These are phyloP conservation scores for Axea sp. DNA, from an alignment of 2,888 invertebrate genomes.

Conservation along the genomic window DNA sequence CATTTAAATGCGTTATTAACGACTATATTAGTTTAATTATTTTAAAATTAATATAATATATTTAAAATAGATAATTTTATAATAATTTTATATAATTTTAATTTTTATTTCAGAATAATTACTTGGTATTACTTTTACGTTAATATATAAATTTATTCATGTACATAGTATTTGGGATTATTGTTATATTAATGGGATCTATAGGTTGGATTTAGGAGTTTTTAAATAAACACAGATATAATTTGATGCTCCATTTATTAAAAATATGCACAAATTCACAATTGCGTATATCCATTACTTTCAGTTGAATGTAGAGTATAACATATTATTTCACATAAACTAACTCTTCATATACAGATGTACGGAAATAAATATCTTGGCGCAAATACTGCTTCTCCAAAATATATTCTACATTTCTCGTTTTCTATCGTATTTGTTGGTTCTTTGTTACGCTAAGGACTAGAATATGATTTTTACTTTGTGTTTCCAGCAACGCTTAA, in stretches of 20 bases:
- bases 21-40: too few species aligned
- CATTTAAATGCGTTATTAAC: too few species aligned
- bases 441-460: conserved; percentile 61
- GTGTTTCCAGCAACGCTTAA: conserved; percentile 3
- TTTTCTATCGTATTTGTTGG: conserved; percentile 63
- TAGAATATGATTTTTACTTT: conserved; percentile 20
- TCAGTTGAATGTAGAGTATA: conserved; percentile 72
- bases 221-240: background rate
- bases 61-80: too few species aligned
- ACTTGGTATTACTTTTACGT: too few species aligned
- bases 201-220: too few species aligned
- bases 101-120: too few species aligned
- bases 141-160: too few species aligned
- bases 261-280: conserved; percentile 78
- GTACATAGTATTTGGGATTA: too few species aligned
- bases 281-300: conserved; percentile 76
- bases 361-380: conserved; percentile 71
- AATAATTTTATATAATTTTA: too few species aligned
- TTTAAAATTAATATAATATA: too few species aligned
- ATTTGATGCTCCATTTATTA: conserved; percentile 77
- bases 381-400: conserved; percentile 70
- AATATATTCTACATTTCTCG: conserved; percentile 72
- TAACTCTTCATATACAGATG: conserved; percentile 74
- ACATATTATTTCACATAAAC: conserved; percentile 49
- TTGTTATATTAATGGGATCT: background rate